Percentiles rank a stretch among this genome's conserved stretches.
phyloP scores from a whole-genome alignment of 2,113 vertebrate genomes.

The Chascanopsetta lugubris region DNA sequence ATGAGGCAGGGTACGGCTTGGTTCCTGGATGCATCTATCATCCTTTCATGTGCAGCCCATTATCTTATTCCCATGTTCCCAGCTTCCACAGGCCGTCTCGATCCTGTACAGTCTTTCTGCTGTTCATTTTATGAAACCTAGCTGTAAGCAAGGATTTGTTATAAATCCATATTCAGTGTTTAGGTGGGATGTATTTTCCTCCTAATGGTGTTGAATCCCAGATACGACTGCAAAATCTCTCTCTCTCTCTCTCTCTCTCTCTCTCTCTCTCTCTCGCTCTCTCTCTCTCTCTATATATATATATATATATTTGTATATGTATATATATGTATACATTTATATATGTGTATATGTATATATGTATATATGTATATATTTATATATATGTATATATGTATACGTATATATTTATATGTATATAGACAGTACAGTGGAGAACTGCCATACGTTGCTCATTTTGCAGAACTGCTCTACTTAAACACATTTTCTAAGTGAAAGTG shows the following conservation, averaged over 20 bases:
- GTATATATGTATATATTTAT: too few species aligned
- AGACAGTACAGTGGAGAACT: too few species aligned
- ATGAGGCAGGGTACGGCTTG: not conserved
- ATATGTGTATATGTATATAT: too few species aligned
- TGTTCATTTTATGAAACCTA: not conserved
- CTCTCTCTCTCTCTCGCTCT: too few species aligned
- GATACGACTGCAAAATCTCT: too few species aligned
- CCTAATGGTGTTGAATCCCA: too few species aligned
- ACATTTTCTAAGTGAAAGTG: not conserved
- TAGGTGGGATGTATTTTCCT: not conserved
- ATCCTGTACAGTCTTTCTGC: slow-evolving; percentile 3
- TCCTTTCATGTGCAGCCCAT: not conserved
- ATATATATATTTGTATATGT: too few species aligned
- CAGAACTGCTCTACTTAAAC: not conserved
- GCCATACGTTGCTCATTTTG: not conserved
- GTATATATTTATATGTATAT: too few species aligned
- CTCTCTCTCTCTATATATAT: too few species aligned
- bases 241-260: too few species aligned
- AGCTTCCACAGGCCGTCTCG: not conserved
- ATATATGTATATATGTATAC: too few species aligned
- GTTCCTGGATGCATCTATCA: not conserved
- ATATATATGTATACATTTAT: too few species aligned
- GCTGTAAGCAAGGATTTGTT: not conserved
- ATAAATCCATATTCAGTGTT: not conserved
- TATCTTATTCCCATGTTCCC: not conserved